A percentile compares a stretch with the other conserved stretches of the same genome.
Conservation (phyloP, 1,140 invertebrate genomes). For the Nasonia vitripennis region DNA sequence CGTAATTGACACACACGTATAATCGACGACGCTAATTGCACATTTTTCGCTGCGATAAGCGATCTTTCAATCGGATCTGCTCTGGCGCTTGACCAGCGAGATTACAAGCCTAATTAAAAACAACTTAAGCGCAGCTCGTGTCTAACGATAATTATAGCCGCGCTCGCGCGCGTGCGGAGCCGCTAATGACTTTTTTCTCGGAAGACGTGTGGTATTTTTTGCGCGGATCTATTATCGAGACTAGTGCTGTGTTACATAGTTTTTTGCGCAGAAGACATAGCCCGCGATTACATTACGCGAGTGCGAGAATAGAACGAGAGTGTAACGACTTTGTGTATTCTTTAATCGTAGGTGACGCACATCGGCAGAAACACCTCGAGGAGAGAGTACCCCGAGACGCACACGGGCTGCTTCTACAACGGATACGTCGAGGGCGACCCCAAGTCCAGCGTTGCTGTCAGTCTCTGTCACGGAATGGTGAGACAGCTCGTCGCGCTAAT, state of each 20-base stretch:
- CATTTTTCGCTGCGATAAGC: not conserved
- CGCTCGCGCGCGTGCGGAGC: not conserved
- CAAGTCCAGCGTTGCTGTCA: slow-evolving; percentile 80
- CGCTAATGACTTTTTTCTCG: not conserved
- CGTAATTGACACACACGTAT: not conserved
- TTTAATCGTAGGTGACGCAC: slow-evolving; percentile 75
- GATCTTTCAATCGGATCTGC: not conserved
- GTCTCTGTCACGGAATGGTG: slow-evolving; percentile 87
- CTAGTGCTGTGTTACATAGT: no score
- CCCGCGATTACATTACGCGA: no score
- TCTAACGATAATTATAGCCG: not conserved
- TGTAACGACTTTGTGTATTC: not conserved
- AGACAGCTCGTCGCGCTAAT: slow-evolving; percentile 60
- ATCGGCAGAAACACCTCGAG: slow-evolving; percentile 75
- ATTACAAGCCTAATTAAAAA: not conserved
- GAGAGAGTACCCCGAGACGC: slow-evolving; percentile 70
- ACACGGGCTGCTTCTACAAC: slow-evolving; percentile 81
- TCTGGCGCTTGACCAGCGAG: no score
- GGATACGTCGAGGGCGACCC: slow-evolving; percentile 81
- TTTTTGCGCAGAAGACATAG: no score
- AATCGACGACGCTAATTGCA: not conserved
- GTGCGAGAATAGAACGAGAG: not conserved
- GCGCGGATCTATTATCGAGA: no score
- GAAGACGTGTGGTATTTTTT: not conserved
- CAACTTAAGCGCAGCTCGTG: not conserved